Conservation (phyloP, 2,888 invertebrate genomes). For the Idaea biselata region DNA sequence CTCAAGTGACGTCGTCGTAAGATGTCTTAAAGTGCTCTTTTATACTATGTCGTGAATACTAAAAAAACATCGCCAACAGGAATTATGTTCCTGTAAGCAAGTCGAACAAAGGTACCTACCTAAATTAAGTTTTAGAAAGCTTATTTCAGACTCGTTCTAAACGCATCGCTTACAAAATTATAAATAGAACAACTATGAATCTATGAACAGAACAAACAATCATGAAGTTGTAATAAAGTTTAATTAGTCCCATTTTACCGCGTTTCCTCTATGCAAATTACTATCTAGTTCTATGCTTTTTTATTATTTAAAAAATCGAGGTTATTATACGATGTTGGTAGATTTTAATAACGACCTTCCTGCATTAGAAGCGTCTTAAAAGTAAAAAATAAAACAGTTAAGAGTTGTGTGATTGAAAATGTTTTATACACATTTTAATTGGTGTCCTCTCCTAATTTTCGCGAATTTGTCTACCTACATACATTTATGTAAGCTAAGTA, state of each 20-base stretch:
- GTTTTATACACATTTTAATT: neutral
- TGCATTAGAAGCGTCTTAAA: slow-evolving; percentile 28
- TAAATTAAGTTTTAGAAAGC: neutral
- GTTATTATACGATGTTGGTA: slow-evolving; percentile 42
- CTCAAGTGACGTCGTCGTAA: too few relatives aligned
- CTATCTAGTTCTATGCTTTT: slow-evolving; percentile 20
- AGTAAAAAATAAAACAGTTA: too few relatives aligned
- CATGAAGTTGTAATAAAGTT: too few relatives aligned
- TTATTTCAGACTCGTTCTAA: neutral
- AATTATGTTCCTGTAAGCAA: too few relatives aligned
- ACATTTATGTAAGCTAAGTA: too few relatives aligned
- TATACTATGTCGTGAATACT: too few relatives aligned
- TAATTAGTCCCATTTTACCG: slow-evolving; percentile 5
- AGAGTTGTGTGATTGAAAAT: neutral
- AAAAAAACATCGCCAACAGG: too few relatives aligned
- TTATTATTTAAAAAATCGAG: slow-evolving; percentile 16
- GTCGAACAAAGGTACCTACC: too few relatives aligned
- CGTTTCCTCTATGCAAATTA: slow-evolving; percentile 20
- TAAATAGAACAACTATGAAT: neutral
- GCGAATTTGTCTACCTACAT: too few relatives aligned
- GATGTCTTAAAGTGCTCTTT: too few relatives aligned
- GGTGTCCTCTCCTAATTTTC: too few relatives aligned
- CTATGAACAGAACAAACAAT: too few relatives aligned
- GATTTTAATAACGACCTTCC: slow-evolving; percentile 57
- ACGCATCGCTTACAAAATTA: neutral